Base-by-base conservation (phyloP, 2,113 vertebrate species). In the Eupsittula cactorum region DNA sequence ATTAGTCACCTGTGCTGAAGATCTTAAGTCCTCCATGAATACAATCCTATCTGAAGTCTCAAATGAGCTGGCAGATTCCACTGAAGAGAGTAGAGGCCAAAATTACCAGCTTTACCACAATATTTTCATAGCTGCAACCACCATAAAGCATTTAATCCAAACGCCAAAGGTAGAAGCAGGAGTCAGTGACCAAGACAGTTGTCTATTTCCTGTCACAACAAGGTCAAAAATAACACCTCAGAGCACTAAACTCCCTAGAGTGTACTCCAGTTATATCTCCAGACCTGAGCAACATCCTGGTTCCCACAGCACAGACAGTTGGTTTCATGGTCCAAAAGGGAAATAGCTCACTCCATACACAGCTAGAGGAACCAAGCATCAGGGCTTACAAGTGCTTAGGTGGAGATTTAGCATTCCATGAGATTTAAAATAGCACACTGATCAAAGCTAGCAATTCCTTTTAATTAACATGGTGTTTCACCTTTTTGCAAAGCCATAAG, bases 181-280 rank as follows among this genome's bases (percentile, higher is more conserved):
- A 91, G 41, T 24, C 49, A 65, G 14, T 2, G 2, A 35, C 29
- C 21, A 79, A 60, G 13, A 37, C 0, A 5, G 12, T 27, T 23
- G 31, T 4, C 20, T 41, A 41, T 65, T 84, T 69, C 14, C 28
- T 8, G 3, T 31, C 19, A 63, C 70, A 92, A 53, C 9, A 55
- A 73, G 16, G 10, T 27, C 5, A 41, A 55, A 80, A 49, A 1
- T 2, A 11, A 16, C 8, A 10, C 2, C 37, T 0, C 24, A 10
- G 13, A 44, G 16, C 35, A 77, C 4, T 13, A 86, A 47, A 7
- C 5, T 64, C 44, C 68, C 35, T 10, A 12, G 16, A 57, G 12
- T 0, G 7, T 16, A 16, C 11, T 41, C 16, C 11, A 25, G 5
- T 39, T 39, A 1, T 3, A 59, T 13, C 13, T 13, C 7, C 23